Base-by-base conservation (phyloP, 2,888 invertebrate genomes). In the Drosophila atripex region DNA sequence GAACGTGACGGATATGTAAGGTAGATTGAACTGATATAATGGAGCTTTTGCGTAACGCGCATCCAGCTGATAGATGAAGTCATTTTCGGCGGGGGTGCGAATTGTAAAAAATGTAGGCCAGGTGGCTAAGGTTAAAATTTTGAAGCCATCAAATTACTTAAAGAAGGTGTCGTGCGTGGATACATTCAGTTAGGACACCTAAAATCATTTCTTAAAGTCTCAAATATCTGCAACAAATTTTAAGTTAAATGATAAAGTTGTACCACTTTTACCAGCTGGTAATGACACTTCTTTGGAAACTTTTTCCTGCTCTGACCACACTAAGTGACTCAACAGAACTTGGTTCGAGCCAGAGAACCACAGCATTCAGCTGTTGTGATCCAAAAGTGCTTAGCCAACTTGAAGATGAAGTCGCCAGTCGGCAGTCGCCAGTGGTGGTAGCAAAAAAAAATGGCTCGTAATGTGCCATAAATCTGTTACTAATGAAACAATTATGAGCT, bases 401-500 rank as follows among this genome's bases (percentile, higher is more conserved):
- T 65, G 63, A 80, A 70, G 64, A 72, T 76, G 51, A 66, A 72
- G 73, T 73, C 54, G 30, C 55, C 9, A 5, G 12, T 2, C 54
- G 30, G 50, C 12, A 11, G 18, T 2, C 18, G 18, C 18, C 18
- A 18, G 18, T 11, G 43, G 6, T 6, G 57, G 14, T 16, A 63
- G 52, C 21, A 9, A 7, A 8, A 9, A 47, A 39, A 14, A 23
- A 16, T 28, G 28, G 18, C 21, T 59, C 64, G 77, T 88, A 83
- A 83, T 69, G 60, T 73, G 63, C 70, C 77, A 79, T 83, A 83
- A 83, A 82, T 82, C 82, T 88, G 82, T 77, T 77, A 73, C 77
- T 83, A 83, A 83, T 88, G 88, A 83, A 83, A 88, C 84, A 83
- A 83, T 83, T 83, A 82, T 88, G 86, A 65, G 77, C 75, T 58